Percentiles rank a stretch among this genome's conserved stretches.
phyloP scores from a whole-genome alignment of 1,140 invertebrate genomes.

The Halyomorpha halys region DNA sequence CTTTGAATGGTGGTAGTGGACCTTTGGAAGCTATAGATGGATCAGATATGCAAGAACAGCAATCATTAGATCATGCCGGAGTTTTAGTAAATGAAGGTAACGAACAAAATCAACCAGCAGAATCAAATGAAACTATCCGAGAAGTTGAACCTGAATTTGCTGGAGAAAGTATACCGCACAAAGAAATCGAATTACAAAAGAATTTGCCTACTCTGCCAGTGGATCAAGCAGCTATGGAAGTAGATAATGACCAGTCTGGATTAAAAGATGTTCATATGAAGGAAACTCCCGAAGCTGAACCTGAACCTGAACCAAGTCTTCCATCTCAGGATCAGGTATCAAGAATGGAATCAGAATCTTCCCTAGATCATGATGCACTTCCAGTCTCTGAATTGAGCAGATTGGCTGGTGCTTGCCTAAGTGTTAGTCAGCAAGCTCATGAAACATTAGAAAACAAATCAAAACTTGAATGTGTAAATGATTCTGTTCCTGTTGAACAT shows the following conservation, averaged over 20 bases:
- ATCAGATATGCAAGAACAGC: not conserved
- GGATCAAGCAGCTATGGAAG: not conserved
- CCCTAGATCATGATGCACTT: not conserved
- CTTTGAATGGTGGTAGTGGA: too few relatives aligned
- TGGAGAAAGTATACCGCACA: slow-evolving; percentile 1
- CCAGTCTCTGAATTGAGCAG: slow-evolving; percentile 9
- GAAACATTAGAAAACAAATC: not conserved
- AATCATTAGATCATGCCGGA: slow-evolving; percentile 4
- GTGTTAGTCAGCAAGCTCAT: not conserved
- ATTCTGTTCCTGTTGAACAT: not conserved
- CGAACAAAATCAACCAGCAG: not conserved
- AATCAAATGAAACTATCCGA: not conserved
- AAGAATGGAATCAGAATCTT: not conserved
- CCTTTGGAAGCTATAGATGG: not conserved
- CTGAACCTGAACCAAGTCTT: not conserved
- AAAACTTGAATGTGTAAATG: not conserved
- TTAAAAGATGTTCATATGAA: slow-evolving; percentile 7
- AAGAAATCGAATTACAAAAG: not conserved
- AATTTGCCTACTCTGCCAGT: not conserved
- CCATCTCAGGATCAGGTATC: not conserved
- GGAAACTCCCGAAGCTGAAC: not conserved
- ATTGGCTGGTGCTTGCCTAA: not conserved
- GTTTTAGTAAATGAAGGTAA: slow-evolving; percentile 16
- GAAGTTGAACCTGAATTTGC: not conserved
- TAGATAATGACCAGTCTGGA: not conserved